Evolutionary conservation across 2,113 vertebrate genomes (phyloP).

Genomic region (Agapornis roseicollis): DNA sequence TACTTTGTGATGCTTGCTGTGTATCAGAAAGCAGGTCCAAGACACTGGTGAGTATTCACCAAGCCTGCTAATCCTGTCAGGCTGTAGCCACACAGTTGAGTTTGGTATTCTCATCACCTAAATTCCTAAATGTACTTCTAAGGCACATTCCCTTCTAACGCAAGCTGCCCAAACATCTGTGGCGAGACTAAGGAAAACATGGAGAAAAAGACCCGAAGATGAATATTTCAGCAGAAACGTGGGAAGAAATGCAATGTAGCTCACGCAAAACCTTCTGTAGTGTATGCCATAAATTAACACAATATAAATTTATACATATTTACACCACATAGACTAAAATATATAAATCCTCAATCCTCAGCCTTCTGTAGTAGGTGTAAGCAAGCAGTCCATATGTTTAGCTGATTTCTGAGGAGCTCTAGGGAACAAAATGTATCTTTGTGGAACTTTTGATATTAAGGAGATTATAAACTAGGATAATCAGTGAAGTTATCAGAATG

Average conservation of each 20-base stretch:
- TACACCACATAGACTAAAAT: conserved; percentile 80
- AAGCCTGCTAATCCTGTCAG: conserved; percentile 25
- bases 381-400: conserved; percentile 80
- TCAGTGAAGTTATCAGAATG: conserved; percentile 21
- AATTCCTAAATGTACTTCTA: conserved; percentile 57
- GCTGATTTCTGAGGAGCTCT: conserved; percentile 69
- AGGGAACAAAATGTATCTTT: conserved; percentile 73
- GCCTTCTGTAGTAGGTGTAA: conserved; percentile 78
- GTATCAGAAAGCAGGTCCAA: background rate
- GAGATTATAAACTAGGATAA: conserved; percentile 45
- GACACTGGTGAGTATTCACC: background rate
- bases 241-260: conserved; percentile 77
- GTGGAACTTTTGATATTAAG: conserved; percentile 57
- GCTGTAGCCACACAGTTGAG: conserved; percentile 1
- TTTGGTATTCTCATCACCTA: conserved; percentile 53
- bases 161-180: conserved; percentile 78
- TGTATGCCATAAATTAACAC: conserved; percentile 83
- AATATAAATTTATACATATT: conserved; percentile 84
- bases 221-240: conserved; percentile 81
- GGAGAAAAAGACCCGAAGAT: conserved; percentile 69
- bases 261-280: conserved; percentile 80
- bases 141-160: conserved; percentile 49
- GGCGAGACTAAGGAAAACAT: conserved; percentile 73
- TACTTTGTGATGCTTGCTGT: background rate
- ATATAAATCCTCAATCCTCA: conserved; percentile 81